Evolutionary conservation across 2,888 invertebrate species (phyloP), one percentile per base, ranked within the genome.

Genomic region (Lycia hirtaria): DNA sequence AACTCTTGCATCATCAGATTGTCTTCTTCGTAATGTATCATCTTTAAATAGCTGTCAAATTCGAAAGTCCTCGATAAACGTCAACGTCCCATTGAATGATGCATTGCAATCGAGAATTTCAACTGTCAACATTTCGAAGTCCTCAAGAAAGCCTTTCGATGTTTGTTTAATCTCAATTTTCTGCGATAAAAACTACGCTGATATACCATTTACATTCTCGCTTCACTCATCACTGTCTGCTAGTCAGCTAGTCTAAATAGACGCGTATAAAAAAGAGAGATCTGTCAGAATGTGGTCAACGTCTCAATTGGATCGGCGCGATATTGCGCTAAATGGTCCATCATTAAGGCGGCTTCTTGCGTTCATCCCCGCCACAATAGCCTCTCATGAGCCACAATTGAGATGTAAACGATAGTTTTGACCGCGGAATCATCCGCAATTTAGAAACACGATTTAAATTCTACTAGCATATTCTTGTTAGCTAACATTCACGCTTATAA

Each of bases 301-400:
- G 67, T 73, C 81, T 87, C 85, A 83, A 86, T 86, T 76, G 76
- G 69, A 75, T 74, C 71, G 68, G 62, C 61, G 64, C 66, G 69
- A 75, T 77, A 73, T 71, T 72, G 76, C 72, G 79, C 82, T 85
- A 85, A 88, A 86, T 82, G 80, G 76, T 77, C 75, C 73, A 83
- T 86, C 85, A 83, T 85, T 86, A 85, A 68, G 69, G 71, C 75
- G 72, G 72, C 47, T 56, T 53, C 58, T 71, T 72, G 73, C 68
- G 69, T 69, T 62, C 75, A 74, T 72, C 70, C 67, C 65, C 65
- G 64, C 67, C 71, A 80, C 80, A 81, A 85, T 83, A 73, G 73
- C 69, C 61, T 69, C 67, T 74, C 72, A 80, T 75, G 76, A 80
- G 78, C 74, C 70, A 68, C 78, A 70, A 78, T 76, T 76, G 74